Base-by-base conservation (phyloP, 2,113 vertebrate genomes). In the Fulmarus glacialis region DNA sequence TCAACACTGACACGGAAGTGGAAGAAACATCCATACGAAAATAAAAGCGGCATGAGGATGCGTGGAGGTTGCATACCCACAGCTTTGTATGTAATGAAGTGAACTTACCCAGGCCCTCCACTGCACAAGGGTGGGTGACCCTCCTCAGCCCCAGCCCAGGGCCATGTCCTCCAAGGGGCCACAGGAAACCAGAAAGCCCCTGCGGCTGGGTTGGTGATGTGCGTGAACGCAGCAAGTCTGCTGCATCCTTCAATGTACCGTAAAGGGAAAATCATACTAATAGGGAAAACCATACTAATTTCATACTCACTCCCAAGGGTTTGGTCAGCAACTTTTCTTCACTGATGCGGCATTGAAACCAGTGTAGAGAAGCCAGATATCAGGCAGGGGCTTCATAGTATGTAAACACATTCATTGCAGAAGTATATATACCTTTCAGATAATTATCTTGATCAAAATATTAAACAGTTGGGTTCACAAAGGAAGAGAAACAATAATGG, bases 181-280 rank as follows among this genome's bases (percentile, higher is more conserved):
- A 1, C 50, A 48, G 32, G 27, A 40, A 42, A 27, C 15, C 29
- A 45, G 29, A 34, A 43, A 12, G 36, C 10, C 16, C 5, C 15
- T 26, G 27, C 5, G 21, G 18, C 23, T 0, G 0, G 8, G 34
- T 2, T 3, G 18, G 64, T 18, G 52, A 11, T 40, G 29, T 1
- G 0, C 1, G 0, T 16, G 5, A 62, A 42, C 0, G 2, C 48
- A 45, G 56, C 59, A 20, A 55, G 59, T 36, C 18, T 0, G 0
- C 53, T 63, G 36, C 60, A 45, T 43, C 36, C 42, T 85, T 74
- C 47, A 22, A 3, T 15, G 24, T 27, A 40, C 40, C 4, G 0
- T 3, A 0, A 11, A 23, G 23, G 32, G 16, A 43, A 62, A 66
- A 48, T 15, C 12, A 4, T 12, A 22, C 12, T 47, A 1, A 2